Conservation (phyloP, 2,888 invertebrate genomes). For the Hedya salicella region DNA sequence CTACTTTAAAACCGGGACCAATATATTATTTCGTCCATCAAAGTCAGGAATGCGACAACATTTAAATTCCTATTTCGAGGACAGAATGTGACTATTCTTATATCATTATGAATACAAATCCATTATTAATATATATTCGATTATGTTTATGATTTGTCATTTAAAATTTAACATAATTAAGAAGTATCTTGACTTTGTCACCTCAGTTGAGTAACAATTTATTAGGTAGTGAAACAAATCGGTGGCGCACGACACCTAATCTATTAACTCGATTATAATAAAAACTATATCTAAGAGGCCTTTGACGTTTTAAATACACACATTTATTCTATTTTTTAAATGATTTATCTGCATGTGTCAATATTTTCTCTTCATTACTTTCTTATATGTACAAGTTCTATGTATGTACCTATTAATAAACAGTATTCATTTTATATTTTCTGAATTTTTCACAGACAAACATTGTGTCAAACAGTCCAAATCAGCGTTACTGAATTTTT, state of each 20-base stretch:
- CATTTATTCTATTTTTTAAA: too few species aligned
- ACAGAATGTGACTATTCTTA: slow-evolving; percentile 15
- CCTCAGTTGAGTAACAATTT: slow-evolving; percentile 20
- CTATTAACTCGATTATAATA: slow-evolving; percentile 3
- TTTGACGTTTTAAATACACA: too few species aligned
- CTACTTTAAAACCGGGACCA: slow-evolving; percentile 7
- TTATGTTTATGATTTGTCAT: slow-evolving; percentile 33
- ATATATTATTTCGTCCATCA: slow-evolving; percentile 11
- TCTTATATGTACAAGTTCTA: too few species aligned
- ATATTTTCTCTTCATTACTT: too few species aligned
- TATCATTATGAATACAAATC: slow-evolving; percentile 38
- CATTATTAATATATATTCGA: slow-evolving; percentile 39
- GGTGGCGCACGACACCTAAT: background rate
- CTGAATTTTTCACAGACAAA: too few species aligned
- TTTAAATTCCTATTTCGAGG: slow-evolving; percentile 33
- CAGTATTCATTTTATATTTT: too few species aligned
- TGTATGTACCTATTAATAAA: too few species aligned
- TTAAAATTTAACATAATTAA: slow-evolving; percentile 28
- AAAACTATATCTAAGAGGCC: background rate
- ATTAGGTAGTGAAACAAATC: slow-evolving; percentile 8
- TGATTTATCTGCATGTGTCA: too few species aligned
- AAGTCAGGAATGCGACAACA: slow-evolving; percentile 25
- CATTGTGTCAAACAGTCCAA: too few species aligned
- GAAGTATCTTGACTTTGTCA: slow-evolving; percentile 23
- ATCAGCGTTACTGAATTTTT: too few species aligned